These are phyloP conservation scores for Meandrina meandrites DNA, from an alignment of 92 coral and sea anemone genomes.

Conservation along the genomic window DNA sequence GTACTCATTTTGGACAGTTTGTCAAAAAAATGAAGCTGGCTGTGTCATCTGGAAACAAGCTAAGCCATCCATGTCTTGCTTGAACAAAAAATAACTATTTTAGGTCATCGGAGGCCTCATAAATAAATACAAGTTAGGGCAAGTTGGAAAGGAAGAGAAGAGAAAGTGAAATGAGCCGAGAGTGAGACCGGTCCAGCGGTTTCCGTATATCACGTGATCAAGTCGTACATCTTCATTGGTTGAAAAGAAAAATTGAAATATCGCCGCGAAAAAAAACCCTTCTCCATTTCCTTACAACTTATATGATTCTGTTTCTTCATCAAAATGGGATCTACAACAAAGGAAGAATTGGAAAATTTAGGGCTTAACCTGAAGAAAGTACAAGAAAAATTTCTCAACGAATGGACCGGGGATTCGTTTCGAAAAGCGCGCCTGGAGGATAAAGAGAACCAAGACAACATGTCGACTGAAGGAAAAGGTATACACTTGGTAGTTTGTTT, in stretches of 20 bases:
- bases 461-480: constrained; percentile 71
- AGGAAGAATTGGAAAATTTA: constrained; percentile 69
- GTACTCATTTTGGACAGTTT: constrained; percentile 45
- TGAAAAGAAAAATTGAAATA: constrained; percentile 25
- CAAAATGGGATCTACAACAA: constrained; percentile 58
- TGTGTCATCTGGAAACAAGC: background rate
- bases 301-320: background rate
- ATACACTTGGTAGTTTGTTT: constrained; percentile 4
- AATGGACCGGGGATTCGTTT: constrained; percentile 86
- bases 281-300: background rate
- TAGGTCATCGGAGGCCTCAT: background rate
- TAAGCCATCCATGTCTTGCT: background rate
- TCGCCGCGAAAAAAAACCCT: constrained; percentile 29
- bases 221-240: constrained; percentile 40
- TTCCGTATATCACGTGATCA: constrained; percentile 46
- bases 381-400: constrained; percentile 80
- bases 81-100: background rate
- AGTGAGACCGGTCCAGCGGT: constrained; percentile 12
- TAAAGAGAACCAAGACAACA: constrained; percentile 47
- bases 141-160: background rate
- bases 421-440: constrained; percentile 47
- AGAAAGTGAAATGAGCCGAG: background rate
- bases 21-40: background rate
- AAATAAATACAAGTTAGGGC: background rate
- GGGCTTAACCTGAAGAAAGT: constrained; percentile 65